phyloP scores from a whole-genome alignment of 1,140 invertebrate genomes.

The Gryon sp. region DNA sequence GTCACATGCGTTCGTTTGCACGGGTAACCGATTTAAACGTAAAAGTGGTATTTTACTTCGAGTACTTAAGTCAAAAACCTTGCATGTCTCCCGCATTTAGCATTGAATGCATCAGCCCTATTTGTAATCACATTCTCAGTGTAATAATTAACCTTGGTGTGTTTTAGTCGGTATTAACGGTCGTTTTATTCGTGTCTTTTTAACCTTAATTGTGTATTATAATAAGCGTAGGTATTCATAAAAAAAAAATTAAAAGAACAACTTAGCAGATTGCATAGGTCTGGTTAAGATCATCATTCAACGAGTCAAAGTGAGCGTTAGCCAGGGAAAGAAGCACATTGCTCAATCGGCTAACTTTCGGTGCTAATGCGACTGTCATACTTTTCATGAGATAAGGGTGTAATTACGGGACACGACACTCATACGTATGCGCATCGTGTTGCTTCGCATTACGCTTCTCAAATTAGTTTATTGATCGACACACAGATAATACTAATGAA shows the following conservation, averaged over 20 bases:
- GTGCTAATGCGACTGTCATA: conserved; percentile 59
- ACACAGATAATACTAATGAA: conserved; percentile 41
- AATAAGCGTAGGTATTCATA: conserved; percentile 59
- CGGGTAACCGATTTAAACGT: conserved; percentile 15
- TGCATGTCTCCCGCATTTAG: conserved; percentile 74
- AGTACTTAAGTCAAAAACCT: conserved; percentile 71
- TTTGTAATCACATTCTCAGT: conserved; percentile 72
- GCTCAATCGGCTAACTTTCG: conserved; percentile 55
- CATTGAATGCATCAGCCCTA: conserved; percentile 66
- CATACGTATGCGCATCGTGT: conserved; percentile 57
- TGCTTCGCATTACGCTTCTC: conserved; percentile 61
- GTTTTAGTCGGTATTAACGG: conserved; percentile 75
- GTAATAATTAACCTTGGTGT: conserved; percentile 75
- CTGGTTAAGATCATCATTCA: conserved; percentile 66
- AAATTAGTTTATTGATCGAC: conserved; percentile 48
- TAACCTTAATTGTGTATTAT: conserved; percentile 52
- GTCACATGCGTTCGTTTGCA: conserved; percentile 28
- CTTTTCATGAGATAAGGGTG: conserved; percentile 58
- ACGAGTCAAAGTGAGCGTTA: conserved; percentile 60
- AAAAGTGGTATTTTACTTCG: conserved; percentile 73
- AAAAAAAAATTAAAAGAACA: not conserved
- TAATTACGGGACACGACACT: conserved; percentile 61
- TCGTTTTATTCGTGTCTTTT: conserved; percentile 70
- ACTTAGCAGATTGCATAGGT: conserved; percentile 65
- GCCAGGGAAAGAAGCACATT: conserved; percentile 62